Base-by-base conservation (phyloP, 2,797 vertebrate species). In the Threskiornis aethiopicus region DNA sequence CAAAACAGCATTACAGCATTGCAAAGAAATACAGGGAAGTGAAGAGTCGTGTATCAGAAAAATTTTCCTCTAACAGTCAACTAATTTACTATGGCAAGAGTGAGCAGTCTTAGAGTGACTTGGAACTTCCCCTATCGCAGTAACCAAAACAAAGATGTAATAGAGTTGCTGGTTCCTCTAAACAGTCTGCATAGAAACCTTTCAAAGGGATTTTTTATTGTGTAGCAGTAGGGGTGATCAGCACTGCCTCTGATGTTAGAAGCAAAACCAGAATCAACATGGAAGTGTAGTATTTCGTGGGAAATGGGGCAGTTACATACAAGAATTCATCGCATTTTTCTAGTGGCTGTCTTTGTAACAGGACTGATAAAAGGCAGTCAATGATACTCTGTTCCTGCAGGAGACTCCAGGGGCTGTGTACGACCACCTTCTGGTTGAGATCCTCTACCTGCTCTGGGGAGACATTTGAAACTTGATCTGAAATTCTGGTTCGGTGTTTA, bases 141-240 rank as follows among this genome's bases (percentile, higher is more conserved):
- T 35, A 70, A 51, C n/a, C 1, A 10, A 55, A 94, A 12, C 35
- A 52, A 42, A 59, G 46, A 14, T 8, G 13, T 19, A 21, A 39
- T 14, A 15, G 47, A 66, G 25, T 35, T 78, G 13, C 66, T 88
- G 26, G 6, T 91, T 93, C 65, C 80, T 82, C 77, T 62, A 25
- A 87, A 82, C 19, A 39, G 29, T 57, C 37, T 15, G 5, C n/a
- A 12, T 4, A 76, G 70, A 87, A 90, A 69, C 26, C n/a, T 66
- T 89, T 49, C n/a, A 35, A 17, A 62, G 33, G 39, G 64, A 17
- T 54, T 71, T 73, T 72, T 54, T 6, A 21, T 44, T 49, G n/a
- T 1, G 0, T 24, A 57, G n/a, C 44, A 33, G 16, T 44, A 49
- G 37, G 16, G 58, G 37, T 44, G 57, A 39, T 59, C 0, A 0